Percentiles rank a stretch among this genome's conserved stretches.
Evolutionary conservation across 2,888 invertebrate species (phyloP).

Genomic region (Anodontia alba): DNA sequence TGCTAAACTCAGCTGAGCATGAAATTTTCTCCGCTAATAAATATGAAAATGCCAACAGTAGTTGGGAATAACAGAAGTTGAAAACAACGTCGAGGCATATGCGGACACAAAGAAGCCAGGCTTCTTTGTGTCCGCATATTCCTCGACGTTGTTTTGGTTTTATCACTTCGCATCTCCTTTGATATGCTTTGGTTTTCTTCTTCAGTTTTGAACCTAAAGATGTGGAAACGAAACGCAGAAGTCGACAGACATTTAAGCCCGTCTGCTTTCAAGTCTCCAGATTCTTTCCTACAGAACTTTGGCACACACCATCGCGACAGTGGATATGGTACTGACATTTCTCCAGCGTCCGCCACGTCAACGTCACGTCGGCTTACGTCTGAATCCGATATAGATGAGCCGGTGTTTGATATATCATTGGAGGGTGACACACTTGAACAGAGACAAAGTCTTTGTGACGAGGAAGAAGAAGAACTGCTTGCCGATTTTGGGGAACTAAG

Average conservation of each 20-base stretch:
- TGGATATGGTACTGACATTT: neutral
- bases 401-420: neutral
- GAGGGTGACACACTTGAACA: too few relatives aligned
- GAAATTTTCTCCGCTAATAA: too few relatives aligned
- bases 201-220: neutral
- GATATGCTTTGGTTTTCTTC: too few relatives aligned
- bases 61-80: too few relatives aligned
- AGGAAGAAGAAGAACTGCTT: neutral
- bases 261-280: neutral
- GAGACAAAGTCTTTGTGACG: too few relatives aligned
- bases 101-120: too few relatives aligned
- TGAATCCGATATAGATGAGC: neutral
- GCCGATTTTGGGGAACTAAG: neutral
- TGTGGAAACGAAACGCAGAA: neutral
- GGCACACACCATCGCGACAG: neutral
- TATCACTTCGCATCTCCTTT: too few relatives aligned
- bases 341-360: neutral
- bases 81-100: too few relatives aligned
- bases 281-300: neutral
- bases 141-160: too few relatives aligned
- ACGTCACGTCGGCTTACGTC: neutral
- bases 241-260: neutral
- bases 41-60: too few relatives aligned
- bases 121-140: too few relatives aligned
- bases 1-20: too few relatives aligned